These are phyloP conservation scores for Heteractis magnifica DNA, from an alignment of 92 coral and sea anemone genomes.

Conservation along the genomic window DNA sequence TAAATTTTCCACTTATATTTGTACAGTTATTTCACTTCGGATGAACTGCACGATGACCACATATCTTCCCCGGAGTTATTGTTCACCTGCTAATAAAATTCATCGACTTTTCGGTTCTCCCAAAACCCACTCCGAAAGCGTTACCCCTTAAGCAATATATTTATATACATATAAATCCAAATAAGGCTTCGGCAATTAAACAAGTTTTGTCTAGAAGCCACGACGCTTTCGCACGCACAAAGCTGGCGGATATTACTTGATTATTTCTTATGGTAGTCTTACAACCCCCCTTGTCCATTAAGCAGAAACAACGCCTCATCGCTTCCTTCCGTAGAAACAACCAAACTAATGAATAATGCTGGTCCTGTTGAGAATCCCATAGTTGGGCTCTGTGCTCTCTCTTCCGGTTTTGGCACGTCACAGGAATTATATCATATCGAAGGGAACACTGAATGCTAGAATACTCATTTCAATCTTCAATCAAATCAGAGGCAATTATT, in stretches of 20 bases:
- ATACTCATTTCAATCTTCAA: slow-evolving; percentile 4
- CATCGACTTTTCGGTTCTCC: no score
- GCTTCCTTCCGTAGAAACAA: neutral
- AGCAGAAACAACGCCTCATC: neutral
- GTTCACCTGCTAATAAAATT: no score
- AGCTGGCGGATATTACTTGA: neutral
- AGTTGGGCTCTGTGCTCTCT: neutral
- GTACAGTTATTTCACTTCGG: no score
- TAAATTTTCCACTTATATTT: no score
- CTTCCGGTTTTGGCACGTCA: neutral
- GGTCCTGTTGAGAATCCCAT: neutral
- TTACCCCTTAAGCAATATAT: no score
- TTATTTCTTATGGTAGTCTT: neutral
- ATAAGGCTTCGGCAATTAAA: no score
- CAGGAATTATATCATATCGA: neutral
- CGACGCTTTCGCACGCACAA: neutral
- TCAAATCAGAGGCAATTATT: neutral
- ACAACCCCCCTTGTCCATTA: neutral
- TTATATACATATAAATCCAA: no score
- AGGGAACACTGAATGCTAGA: neutral
- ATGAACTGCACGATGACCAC: no score
- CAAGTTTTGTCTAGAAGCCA: neutral
- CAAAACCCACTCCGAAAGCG: no score
- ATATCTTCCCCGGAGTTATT: no score
- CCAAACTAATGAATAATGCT: neutral